A percentile compares a stretch with the other conserved stretches of the same genome.
These are phyloP conservation scores for Agrypnia vestita DNA, from an alignment of 1,140 invertebrate species.

Conservation along the genomic window DNA sequence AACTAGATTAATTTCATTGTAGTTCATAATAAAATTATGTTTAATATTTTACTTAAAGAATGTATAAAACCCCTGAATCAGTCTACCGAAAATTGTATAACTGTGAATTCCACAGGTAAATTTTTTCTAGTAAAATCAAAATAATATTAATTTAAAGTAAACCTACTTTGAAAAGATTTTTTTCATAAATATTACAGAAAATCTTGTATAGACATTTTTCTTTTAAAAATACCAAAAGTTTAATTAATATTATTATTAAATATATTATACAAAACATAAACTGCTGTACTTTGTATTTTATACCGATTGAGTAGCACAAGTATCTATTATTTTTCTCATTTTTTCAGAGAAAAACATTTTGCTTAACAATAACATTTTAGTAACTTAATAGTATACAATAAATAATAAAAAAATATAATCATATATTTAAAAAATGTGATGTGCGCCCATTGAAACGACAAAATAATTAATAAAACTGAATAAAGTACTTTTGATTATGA, in stretches of 20 bases:
- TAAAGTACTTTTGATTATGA: neutral
- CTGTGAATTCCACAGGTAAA: too few relatives aligned
- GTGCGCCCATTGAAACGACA: constrained; percentile 19
- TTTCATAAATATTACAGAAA: too few relatives aligned
- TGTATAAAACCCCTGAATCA: too few relatives aligned
- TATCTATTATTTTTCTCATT: neutral
- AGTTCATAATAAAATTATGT: too few relatives aligned
- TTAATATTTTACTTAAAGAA: too few relatives aligned
- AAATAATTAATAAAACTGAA: neutral
- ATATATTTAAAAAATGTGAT: neutral
- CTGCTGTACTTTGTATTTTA: neutral
- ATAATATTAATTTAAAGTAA: too few relatives aligned
- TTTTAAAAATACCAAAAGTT: constrained; percentile 5
- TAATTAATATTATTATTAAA: neutral
- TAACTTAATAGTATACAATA: constrained; percentile 21
- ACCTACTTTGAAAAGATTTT: too few relatives aligned
- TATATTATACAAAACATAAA: neutral
- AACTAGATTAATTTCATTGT: too few relatives aligned
- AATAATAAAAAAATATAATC: constrained; percentile 34
- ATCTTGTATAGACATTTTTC: too few relatives aligned
- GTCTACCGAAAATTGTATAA: too few relatives aligned
- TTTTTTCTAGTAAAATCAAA: too few relatives aligned
- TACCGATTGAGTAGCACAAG: neutral
- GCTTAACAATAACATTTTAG: neutral
- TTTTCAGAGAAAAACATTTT: neutral